Conservation (phyloP, 2,888 invertebrate genomes). For the Papilio demoleus region DNA sequence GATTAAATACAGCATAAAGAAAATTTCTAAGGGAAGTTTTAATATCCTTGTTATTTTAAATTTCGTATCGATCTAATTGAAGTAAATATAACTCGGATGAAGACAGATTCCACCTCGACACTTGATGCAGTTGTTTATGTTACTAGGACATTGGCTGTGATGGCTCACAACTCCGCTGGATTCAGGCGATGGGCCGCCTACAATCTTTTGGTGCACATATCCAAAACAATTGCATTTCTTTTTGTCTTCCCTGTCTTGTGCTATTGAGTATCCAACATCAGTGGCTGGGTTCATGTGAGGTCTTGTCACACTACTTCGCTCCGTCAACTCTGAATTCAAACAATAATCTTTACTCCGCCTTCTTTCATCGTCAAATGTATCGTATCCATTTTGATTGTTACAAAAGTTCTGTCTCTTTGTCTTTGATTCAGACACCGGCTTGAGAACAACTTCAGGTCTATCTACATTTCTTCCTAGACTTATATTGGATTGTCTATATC, state of each 20-base stretch:
- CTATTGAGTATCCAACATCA: conserved; percentile 3
- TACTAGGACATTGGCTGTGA: conserved; percentile 9
- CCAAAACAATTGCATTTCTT: conserved; percentile 37
- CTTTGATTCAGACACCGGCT: background rate
- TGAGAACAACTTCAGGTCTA: background rate
- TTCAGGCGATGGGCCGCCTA: conserved; percentile 4
- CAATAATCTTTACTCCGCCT: background rate
- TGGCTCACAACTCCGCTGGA: background rate
- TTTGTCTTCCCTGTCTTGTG: conserved; percentile 8
- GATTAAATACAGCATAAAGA: background rate
- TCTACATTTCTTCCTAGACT: conserved; percentile 5
- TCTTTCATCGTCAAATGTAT: background rate
- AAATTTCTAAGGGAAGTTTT: background rate
- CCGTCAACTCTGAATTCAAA: background rate
- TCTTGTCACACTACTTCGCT: background rate
- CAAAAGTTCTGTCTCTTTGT: conserved; percentile 12
- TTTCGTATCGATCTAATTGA: conserved; percentile 34
- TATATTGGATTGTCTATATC: conserved; percentile 18
- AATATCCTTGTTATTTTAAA: background rate
- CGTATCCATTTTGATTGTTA: background rate
- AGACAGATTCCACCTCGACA: conserved; percentile 42
- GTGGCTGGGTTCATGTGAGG: conserved; percentile 16
- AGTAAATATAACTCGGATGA: conserved; percentile 44
- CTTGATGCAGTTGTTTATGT: conserved; percentile 41
- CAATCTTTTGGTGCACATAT: conserved; percentile 29